Evolutionary conservation across 2,113 vertebrate genomes (phyloP).

Genomic region (Anoura caudifer): DNA sequence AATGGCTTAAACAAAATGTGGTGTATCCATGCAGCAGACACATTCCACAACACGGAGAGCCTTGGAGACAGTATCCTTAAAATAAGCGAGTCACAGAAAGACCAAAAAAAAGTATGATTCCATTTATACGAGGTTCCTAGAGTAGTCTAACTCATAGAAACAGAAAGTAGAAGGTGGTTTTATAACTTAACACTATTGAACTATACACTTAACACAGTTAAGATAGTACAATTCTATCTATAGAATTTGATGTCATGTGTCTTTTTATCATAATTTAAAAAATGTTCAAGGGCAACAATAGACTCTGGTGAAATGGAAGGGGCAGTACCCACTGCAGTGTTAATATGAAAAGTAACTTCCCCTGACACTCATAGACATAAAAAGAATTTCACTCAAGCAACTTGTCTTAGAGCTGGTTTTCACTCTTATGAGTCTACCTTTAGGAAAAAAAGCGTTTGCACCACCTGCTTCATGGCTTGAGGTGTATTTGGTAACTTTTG

Average conservation of each 20-base stretch:
- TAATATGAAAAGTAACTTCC: neutral
- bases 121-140: no score
- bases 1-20: neutral
- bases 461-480: neutral
- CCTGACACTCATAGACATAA: no score
- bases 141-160: no score
- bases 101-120: no score
- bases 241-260: neutral
- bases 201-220: neutral
- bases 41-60: no score
- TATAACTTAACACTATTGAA: no score
- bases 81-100: neutral
- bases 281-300: neutral
- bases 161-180: no score
- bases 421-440: neutral
- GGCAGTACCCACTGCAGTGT: neutral
- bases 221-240: neutral
- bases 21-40: neutral
- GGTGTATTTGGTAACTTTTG: neutral
- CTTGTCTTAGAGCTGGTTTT: neutral
- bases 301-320: neutral
- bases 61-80: neutral
- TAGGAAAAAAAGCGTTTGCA: neutral
- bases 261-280: neutral
- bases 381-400: neutral